Percentiles rank a stretch among this genome's conserved stretches.
These are phyloP conservation scores for Sylvia borin DNA, from an alignment of 2,797 vertebrate species.

Conservation along the genomic window DNA sequence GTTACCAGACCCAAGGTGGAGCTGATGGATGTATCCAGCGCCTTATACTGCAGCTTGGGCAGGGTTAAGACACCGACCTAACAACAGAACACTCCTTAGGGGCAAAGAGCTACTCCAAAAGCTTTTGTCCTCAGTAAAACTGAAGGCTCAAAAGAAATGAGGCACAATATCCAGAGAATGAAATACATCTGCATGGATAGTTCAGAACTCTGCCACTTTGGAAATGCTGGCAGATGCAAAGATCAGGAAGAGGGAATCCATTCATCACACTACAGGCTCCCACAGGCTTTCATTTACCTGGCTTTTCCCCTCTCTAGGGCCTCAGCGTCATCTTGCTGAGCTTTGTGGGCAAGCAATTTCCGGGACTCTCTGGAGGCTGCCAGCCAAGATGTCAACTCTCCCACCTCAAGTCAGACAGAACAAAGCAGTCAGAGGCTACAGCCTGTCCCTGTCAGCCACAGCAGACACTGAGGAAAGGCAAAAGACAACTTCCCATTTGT, in stretches of 20 bases:
- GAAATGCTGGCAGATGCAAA: background rate
- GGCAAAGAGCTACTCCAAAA: background rate
- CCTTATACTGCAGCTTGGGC: background rate
- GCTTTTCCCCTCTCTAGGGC: constrained; percentile 26
- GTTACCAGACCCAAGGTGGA: background rate
- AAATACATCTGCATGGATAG: background rate
- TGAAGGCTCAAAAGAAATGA: background rate
- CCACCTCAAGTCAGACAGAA: background rate
- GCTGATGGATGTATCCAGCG: background rate
- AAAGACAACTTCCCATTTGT: background rate
- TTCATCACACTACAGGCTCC: background rate
- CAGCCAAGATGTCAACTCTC: background rate
- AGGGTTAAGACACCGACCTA: background rate
- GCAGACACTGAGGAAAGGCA: background rate
- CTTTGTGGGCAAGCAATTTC: background rate
- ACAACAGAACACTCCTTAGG: background rate
- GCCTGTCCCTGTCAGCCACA: background rate
- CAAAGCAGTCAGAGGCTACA: background rate
- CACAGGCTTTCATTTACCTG: constrained; percentile 16
- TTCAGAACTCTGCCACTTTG: background rate
- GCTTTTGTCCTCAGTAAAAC: background rate
- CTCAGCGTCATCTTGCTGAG: constrained; percentile 60
- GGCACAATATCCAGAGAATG: background rate
- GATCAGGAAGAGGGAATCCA: background rate
- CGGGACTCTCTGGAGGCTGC: constrained; percentile 24